phyloP scores from a whole-genome alignment of 2,113 vertebrate genomes.

The Pelecanoides urinatrix region DNA sequence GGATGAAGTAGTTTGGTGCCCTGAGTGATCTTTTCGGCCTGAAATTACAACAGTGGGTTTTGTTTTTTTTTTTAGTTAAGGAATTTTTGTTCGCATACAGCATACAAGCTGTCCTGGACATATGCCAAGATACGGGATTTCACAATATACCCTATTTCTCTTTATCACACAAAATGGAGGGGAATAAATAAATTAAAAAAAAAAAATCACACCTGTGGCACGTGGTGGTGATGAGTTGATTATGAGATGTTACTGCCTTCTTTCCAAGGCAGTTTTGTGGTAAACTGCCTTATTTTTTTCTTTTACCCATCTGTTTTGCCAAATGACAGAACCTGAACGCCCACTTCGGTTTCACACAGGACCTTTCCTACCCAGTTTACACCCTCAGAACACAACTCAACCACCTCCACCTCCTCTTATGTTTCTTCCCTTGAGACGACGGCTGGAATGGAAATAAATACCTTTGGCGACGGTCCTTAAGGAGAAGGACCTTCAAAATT shows the following conservation, averaged over 20 bases:
- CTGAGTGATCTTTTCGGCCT: background rate
- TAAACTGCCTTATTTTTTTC: background rate
- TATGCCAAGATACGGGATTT: background rate
- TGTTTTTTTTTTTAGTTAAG: background rate
- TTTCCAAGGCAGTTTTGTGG: background rate
- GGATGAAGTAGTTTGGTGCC: background rate
- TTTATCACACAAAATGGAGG: background rate
- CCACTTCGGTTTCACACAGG: background rate
- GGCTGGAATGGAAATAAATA: background rate
- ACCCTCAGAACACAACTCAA: too few species aligned
- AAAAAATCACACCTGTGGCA: background rate
- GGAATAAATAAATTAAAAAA: too few species aligned
- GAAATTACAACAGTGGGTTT: background rate
- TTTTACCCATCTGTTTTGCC: background rate
- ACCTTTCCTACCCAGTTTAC: too few species aligned
- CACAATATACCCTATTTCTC: background rate
- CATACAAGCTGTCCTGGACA: background rate
- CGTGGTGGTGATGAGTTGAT: accelerated
- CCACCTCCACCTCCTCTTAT: background rate
- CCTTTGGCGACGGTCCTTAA: background rate
- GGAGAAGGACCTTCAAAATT: too few species aligned
- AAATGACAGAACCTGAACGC: too few species aligned
- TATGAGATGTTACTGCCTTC: too few species aligned
- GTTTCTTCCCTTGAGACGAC: background rate
- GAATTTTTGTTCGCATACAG: background rate